Evolutionary conservation across 2,888 invertebrate species (phyloP).

Genomic region (Nebria salina): DNA sequence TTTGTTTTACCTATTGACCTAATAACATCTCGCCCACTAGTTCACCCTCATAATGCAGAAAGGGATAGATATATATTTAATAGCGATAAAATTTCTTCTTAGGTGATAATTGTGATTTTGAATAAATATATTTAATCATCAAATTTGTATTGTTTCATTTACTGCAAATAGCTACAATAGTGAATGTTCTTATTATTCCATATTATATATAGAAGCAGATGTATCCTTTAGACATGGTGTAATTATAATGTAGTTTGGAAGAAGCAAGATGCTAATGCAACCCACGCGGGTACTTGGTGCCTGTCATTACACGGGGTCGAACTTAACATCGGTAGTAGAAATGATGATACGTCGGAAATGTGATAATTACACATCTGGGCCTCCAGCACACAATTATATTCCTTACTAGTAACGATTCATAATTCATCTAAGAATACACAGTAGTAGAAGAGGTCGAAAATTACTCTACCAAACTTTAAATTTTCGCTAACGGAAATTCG

Average conservation of each 20-base stretch:
- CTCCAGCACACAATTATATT: conserved; percentile 33
- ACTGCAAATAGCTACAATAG: no score
- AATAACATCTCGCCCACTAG: conserved; percentile 13
- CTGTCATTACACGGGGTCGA: conserved; percentile 24
- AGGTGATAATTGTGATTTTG: neutral
- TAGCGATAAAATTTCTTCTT: neutral
- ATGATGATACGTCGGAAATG: conserved; percentile 4
- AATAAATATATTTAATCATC: neutral
- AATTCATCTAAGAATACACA: conserved; percentile 17
- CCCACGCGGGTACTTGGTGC: conserved; percentile 32
- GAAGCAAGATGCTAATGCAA: conserved; percentile 31
- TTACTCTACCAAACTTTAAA: neutral
- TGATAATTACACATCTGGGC: conserved; percentile 40
- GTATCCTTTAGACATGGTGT: conserved; percentile 26
- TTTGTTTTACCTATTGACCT: conserved; percentile 21
- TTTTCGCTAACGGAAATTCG: no score
- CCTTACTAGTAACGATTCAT: conserved; percentile 24
- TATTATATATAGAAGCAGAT: neutral
- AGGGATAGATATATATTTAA: conserved; percentile 28
- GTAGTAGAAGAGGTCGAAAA: neutral
- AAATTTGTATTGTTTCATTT: no score
- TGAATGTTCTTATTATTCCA: no score
- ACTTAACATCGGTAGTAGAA: conserved; percentile 14
- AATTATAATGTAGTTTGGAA: conserved; percentile 26
- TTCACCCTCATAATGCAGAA: conserved; percentile 23